Conservation (phyloP, 92 coral and sea anemone species). For the Metridium senile region DNA sequence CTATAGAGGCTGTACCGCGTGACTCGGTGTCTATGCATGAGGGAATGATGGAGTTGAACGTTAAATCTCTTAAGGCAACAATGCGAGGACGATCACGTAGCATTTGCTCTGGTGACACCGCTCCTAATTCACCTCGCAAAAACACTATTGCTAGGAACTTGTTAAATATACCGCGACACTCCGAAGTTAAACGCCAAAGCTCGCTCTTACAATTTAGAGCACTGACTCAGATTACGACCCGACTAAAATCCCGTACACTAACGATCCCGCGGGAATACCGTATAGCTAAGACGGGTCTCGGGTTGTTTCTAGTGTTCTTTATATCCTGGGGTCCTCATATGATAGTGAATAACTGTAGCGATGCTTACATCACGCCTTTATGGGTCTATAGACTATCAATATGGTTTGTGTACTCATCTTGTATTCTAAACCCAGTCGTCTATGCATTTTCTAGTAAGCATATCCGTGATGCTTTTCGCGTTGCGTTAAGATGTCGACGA, state of each 20-base stretch:
- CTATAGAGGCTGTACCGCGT: slow-evolving; percentile 16
- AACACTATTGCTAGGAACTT: slow-evolving; percentile 24
- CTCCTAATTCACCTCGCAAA: slow-evolving; percentile 17
- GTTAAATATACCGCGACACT: slow-evolving; percentile 30
- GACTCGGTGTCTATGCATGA: slow-evolving; percentile 6
- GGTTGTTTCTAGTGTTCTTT: slow-evolving; percentile 79
- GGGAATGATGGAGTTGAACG: background rate
- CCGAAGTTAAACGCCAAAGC: slow-evolving; percentile 27
- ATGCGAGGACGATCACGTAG: slow-evolving; percentile 21
- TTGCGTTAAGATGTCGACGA: slow-evolving; percentile 46
- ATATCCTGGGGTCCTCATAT: slow-evolving; percentile 91
- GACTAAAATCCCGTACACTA: slow-evolving; percentile 38
- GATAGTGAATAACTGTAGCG: slow-evolving; percentile 74
- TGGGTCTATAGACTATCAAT: slow-evolving; percentile 73
- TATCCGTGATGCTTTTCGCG: slow-evolving; percentile 69
- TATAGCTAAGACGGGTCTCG: slow-evolving; percentile 86
- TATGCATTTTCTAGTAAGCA: slow-evolving; percentile 88
- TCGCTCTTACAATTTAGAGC: slow-evolving; percentile 50
- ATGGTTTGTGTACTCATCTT: slow-evolving; percentile 82
- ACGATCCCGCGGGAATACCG: slow-evolving; percentile 85
- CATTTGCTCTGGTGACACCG: slow-evolving; percentile 8
- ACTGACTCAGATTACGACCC: slow-evolving; percentile 46
- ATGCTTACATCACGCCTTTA: slow-evolving; percentile 35
- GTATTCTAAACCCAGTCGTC: slow-evolving; percentile 82
- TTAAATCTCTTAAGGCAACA: background rate